phyloP scores from a whole-genome alignment of 2,888 invertebrate species.

The Dasysyrphus tricinctus region DNA sequence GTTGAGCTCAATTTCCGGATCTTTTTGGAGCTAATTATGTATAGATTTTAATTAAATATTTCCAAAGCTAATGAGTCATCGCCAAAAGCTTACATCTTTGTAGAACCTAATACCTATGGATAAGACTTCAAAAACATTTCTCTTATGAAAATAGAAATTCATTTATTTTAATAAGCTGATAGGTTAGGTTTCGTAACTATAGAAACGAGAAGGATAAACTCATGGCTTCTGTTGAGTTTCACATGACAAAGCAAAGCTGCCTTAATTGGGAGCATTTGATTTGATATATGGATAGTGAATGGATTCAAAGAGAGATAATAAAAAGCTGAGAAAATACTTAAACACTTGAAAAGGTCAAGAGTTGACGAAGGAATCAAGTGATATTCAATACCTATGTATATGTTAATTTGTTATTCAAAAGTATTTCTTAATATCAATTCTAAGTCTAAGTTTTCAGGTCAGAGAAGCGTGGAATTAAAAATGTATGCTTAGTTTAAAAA shows the following conservation, averaged over 20 bases:
- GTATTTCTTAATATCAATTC: too few relatives aligned
- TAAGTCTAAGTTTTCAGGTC: too few relatives aligned
- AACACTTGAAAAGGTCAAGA: not conserved
- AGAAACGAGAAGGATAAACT: not conserved
- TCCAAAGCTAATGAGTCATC: not conserved
- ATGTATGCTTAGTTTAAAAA: too few relatives aligned
- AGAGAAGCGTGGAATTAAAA: too few relatives aligned
- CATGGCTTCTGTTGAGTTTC: not conserved
- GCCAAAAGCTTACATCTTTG: not conserved
- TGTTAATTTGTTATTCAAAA: too few relatives aligned
- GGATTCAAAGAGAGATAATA: not conserved
- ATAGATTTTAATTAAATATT: constrained; percentile 9
- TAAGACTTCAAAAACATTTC: not conserved
- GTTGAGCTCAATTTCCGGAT: not conserved
- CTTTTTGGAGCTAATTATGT: not conserved
- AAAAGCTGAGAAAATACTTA: not conserved
- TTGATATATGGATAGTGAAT: not conserved
- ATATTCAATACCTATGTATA: too few relatives aligned
- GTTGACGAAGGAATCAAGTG: not conserved
- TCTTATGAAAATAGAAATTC: not conserved
- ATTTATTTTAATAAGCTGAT: too few relatives aligned
- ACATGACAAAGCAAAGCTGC: not conserved
- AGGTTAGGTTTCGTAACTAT: not conserved
- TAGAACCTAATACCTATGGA: not conserved
- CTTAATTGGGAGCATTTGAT: not conserved